Base-by-base conservation (phyloP, 2,888 invertebrate species). In the Zygothrica quintamaculata region DNA sequence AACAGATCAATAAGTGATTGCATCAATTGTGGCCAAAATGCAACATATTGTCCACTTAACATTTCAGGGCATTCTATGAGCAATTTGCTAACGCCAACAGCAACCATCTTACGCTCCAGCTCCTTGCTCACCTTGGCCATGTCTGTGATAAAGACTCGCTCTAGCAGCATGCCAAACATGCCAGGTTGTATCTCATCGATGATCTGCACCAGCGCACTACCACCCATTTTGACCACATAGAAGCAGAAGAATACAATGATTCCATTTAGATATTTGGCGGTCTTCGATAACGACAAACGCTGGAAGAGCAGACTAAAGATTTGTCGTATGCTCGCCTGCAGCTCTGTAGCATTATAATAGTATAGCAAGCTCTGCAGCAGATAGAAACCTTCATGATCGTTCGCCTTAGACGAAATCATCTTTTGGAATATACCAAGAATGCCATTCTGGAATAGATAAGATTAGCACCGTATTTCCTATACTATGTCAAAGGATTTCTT, bases 361-460 rank as follows among this genome's bases (percentile, higher is more conserved):
- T 95, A 95, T 39, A 99, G 93, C 82, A 99, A 93, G 40, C 94
- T 94, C 88, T 97, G 96, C 74, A 99, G 93, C 7, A 99, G 92
- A 87, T 96, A 94, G 91, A 99, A 99, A 4, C 99, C 99, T 91
- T 99, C 98, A 86, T 98, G 98, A 90, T 99, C 99, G 88, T 99
- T 97, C 0, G 95, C 93, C 92, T 98, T 98, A 0, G 98, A 98
- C 0, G 98, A 96, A 67, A 99, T 96, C 87, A 99, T 92, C 91
- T 99, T 98, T 90, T 99, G 99, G 91, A 98, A 99, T 6, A 99
- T 96, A 1, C 99, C 99, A 39, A 99, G 92, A 77, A 98, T 93
- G 1, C 95, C 95, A 81, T 93, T 94, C 93, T 95, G 12, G 31
- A 70, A 15, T 11, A 1, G 2, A 5, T 13, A 50, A 6, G 1